Evolutionary conservation across 2,888 invertebrate genomes (phyloP).

Genomic region (Agriopis marginaria): DNA sequence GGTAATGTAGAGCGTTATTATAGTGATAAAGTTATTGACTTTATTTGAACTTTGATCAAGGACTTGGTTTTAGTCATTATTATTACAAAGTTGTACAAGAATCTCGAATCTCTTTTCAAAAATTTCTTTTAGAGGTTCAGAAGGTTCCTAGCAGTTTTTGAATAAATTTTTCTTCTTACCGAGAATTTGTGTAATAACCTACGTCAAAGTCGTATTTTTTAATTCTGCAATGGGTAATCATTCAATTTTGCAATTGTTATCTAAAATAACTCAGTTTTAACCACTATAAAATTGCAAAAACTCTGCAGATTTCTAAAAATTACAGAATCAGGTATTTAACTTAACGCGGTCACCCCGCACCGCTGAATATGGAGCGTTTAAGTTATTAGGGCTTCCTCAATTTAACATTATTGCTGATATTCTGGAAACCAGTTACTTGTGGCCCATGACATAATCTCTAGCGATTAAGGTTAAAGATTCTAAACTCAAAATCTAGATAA

Average conservation of each 20-base stretch:
- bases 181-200: too few species aligned
- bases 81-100: neutral
- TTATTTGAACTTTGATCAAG: neutral
- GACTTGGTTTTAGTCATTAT: neutral
- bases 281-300: conserved; percentile 18
- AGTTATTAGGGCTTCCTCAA: conserved; percentile 72
- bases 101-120: too few species aligned
- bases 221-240: neutral
- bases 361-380: conserved; percentile 56
- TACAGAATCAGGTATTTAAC: conserved; percentile 41
- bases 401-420: conserved; percentile 65
- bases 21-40: neutral
- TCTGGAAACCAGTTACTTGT: conserved; percentile 60
- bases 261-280: neutral
- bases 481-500: too few species aligned
- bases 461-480: conserved; percentile 6
- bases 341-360: conserved; percentile 45
- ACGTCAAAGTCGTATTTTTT: too few species aligned
- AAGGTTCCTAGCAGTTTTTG: too few species aligned
- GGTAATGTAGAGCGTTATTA: conserved; percentile 4
- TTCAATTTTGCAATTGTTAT: neutral
- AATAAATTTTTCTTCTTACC: too few species aligned
- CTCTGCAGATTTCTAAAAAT: conserved; percentile 44
- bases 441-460: conserved; percentile 18
- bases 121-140: too few species aligned